Evolutionary conservation across 2,113 vertebrate genomes (phyloP), one percentile per base, ranked within the genome.

Genomic region (Sceloporus undulatus): DNA sequence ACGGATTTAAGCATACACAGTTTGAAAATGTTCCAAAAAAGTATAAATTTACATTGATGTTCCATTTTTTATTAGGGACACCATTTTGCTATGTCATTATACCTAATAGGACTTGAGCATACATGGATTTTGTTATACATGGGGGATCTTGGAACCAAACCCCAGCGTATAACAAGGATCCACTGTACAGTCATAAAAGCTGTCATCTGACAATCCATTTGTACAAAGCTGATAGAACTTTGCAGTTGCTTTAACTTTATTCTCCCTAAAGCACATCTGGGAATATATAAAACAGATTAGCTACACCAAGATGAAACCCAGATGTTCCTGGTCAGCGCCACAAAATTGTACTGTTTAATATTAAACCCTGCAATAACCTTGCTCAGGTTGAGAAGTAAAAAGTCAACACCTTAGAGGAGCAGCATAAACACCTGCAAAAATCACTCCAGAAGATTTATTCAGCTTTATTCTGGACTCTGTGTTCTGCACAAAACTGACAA

Each of bases 301-400:
- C 42, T 0, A 14, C 40, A 85, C 78, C 40, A 11, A 3, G 8
- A 42, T 70, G 88, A 21, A 40, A 86, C 68, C 16, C 56, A 10
- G 84, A 40, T 74, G 59, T 7, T 54, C 5, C 65, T 13, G 38
- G 23, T 11, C 56, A 40, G 0, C 19, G 21, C 11, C 40, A 66
- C 68, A n/a, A 56, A 71, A n/a, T 18, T 2, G 34, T 34, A 34
- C 34, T 34, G 34, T 0, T 76, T n/a, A 27, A 6, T 82, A 65
- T 18, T n/a, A 87, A 73, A 54, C 27, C 14, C 54, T 80, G 68
- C 23, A 0, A 1, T 29, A 62, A 40, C 8, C 38, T 4, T 11
- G 38, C 16, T 70, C 23, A 90, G 25, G 84, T 84, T 7, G 59
- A 74, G 29, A 89, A 23, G n/a, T 27, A 27, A 84, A 82, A 68